Evolutionary conservation across 2,888 invertebrate genomes (phyloP), one percentile per base, ranked within the genome.

Genomic region (Clivina fossor): DNA sequence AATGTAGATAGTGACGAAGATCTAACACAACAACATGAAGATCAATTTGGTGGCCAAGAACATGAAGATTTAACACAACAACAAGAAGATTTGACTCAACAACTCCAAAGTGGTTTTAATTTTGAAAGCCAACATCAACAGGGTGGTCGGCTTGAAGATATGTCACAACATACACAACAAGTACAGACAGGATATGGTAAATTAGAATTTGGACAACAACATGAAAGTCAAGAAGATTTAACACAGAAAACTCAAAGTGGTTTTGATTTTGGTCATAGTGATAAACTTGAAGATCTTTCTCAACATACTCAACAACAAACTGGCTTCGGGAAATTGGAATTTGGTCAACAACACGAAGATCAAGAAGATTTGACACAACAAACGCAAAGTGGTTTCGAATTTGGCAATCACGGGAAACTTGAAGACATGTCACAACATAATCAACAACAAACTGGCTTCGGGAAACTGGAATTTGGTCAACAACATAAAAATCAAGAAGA

Each of bases 1-100:
- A 69, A 65, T n/a, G 48, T 54, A 57, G 48, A 3, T n/a, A n/a
- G n/a, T n/a, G 7, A 50, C 61, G 66, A 72, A 65, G 68, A 70
- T 54, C 60, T 67, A 30, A 62, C 63, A 47, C 66, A 67, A 59
- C 60, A 64, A 40, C 30, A 22, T 18, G 51, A 60, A 53, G 56
- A 60, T 22, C 26, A 44, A 32, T 19, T 30, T 15, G 28, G 46
- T 11, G 32, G 20, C 26, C 63, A 64, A 57, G 58, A 69, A 58
- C 24, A 47, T 8, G 53, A 46, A 37, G 53, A 54, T 32, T 13
- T 35, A 7, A 22, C 47, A 2, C 40, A 40, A 54, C 50, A 50
- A 51, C 19, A 47, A 30, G 55, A 50, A 37, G 37, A 46, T 30
- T 32, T 61, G 7, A 61, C 59, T 3, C 63, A 64, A 48, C 56